Evolutionary conservation across 2,797 vertebrate genomes (phyloP).

Genomic region (Anguilla obscura): DNA sequence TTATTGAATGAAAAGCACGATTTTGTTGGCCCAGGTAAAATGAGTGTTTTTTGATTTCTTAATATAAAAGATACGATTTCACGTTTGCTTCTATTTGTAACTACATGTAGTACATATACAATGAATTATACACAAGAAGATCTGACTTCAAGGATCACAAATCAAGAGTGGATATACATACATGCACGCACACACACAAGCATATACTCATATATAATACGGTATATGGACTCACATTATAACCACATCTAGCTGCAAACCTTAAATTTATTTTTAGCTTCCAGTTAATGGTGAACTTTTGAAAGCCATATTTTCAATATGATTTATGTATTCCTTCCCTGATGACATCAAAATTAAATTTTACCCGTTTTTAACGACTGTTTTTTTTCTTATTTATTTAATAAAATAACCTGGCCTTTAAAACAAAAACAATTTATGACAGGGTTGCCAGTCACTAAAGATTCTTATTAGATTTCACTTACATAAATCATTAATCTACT

Average conservation of each 20-base stretch:
- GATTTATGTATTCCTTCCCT: background rate
- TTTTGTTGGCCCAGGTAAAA: background rate
- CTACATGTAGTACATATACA: background rate
- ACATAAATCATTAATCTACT: slow-evolving; percentile 56
- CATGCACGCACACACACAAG: too few relatives aligned
- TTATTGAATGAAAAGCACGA: background rate
- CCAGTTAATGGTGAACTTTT: background rate
- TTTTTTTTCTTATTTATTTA: background rate
- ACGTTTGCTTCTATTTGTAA: background rate
- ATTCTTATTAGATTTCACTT: background rate
- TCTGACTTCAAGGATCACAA: too few relatives aligned
- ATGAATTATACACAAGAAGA: background rate
- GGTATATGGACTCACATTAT: too few relatives aligned
- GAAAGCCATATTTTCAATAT: background rate
- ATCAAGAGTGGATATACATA: too few relatives aligned
- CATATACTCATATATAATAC: too few relatives aligned
- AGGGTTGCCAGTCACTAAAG: background rate
- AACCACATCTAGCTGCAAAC: too few relatives aligned
- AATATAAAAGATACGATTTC: background rate
- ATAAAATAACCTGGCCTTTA: background rate
- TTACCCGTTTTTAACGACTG: background rate
- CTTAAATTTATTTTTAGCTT: too few relatives aligned
- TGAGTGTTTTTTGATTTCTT: too few relatives aligned
- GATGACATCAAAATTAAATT: background rate
- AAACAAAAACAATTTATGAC: slow-evolving; percentile 2